A percentile compares a stretch with the other conserved stretches of the same genome.
Evolutionary conservation across 1,140 invertebrate species (phyloP).

Genomic region (Stratiolaelaps scimitus): DNA sequence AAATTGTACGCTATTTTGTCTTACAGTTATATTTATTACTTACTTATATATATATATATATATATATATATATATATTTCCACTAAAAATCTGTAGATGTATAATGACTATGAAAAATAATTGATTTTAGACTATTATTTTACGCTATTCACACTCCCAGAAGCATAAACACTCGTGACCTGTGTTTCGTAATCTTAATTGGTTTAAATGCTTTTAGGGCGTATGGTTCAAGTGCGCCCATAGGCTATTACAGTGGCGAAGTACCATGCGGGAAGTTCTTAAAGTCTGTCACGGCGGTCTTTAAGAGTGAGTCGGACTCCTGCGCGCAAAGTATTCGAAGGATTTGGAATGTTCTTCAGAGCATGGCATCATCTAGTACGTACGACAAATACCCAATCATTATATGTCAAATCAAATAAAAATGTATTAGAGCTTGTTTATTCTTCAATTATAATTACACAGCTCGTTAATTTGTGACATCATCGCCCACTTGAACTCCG

Average conservation of each 20-base stretch:
- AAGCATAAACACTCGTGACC: too few species aligned
- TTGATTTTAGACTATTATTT: too few species aligned
- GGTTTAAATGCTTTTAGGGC: slow-evolving; percentile 48
- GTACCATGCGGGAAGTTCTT: slow-evolving; percentile 65
- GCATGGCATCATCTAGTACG: slow-evolving; percentile 39
- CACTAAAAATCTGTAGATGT: not conserved
- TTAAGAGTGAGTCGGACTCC: slow-evolving; percentile 47
- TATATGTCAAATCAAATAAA: not conserved
- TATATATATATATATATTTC: slow-evolving; percentile 29
- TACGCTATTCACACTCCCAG: too few species aligned
- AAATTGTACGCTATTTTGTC: slow-evolving; percentile 45
- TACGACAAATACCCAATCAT: not conserved
- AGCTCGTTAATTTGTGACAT: slow-evolving; percentile 32
- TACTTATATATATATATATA: slow-evolving; percentile 28
- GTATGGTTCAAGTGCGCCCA: slow-evolving; percentile 84
- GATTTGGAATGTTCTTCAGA: slow-evolving; percentile 63
- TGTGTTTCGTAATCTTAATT: not conserved
- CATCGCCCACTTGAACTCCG: slow-evolving; percentile 9
- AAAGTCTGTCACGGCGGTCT: slow-evolving; percentile 65
- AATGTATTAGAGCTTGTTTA: slow-evolving; percentile 6
- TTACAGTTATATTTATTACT: too few species aligned
- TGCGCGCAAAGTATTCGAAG: slow-evolving; percentile 61
- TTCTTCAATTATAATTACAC: slow-evolving; percentile 9
- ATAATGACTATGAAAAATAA: not conserved
- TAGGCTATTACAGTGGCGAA: slow-evolving; percentile 70